phyloP scores from a whole-genome alignment of 2,888 invertebrate genomes.

The Acanthosepion lycidas region DNA sequence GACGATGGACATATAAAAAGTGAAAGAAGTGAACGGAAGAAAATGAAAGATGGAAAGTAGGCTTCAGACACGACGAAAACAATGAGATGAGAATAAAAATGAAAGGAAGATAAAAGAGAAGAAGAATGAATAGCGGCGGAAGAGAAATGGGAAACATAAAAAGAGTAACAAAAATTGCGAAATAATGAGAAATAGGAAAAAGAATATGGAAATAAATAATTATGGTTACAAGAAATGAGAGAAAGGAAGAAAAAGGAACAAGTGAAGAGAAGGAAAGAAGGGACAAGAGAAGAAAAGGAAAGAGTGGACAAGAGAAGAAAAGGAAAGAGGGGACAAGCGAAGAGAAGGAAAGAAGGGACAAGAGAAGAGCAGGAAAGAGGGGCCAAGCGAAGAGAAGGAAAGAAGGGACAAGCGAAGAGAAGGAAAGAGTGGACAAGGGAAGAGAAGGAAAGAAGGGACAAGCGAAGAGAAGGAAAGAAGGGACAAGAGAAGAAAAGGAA shows the following conservation, averaged over 20 bases:
- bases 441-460: neutral
- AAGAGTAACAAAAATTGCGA: neutral
- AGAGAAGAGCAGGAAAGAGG: neutral
- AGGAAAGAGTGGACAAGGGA: neutral
- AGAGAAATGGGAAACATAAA: neutral
- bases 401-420: neutral
- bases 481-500: neutral
- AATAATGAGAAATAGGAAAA: neutral
- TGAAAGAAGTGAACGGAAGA: too few relatives aligned
- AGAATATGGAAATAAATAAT: neutral
- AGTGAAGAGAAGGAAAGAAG: neutral
- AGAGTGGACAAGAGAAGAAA: neutral
- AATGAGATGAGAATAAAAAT: neutral
- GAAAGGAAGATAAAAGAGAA: neutral
- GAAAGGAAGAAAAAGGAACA: neutral
- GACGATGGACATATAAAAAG: too few relatives aligned
- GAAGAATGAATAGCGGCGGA: neutral
- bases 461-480: neutral
- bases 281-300: neutral
- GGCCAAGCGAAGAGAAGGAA: neutral
- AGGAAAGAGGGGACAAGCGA: neutral
- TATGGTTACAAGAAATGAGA: too few relatives aligned
- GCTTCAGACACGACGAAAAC: too few relatives aligned
- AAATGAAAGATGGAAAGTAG: too few relatives aligned
- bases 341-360: neutral